Percentiles rank a stretch among this genome's conserved stretches.
These are phyloP conservation scores for Hippopotamus amphibius DNA, from an alignment of 2,113 vertebrate species.

Conservation along the genomic window DNA sequence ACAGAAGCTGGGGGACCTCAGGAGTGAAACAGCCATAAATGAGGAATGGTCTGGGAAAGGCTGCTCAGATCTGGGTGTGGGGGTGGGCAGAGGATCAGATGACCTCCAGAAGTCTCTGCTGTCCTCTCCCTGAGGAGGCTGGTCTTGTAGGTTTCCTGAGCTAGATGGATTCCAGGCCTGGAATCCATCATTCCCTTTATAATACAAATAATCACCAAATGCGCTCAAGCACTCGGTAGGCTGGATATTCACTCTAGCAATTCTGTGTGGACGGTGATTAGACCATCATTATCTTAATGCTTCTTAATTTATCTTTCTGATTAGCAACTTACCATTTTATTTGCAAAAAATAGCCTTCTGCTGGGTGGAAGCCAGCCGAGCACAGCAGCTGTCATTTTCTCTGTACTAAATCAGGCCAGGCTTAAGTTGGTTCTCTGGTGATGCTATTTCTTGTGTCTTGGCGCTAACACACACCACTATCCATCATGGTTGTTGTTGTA, in stretches of 20 bases:
- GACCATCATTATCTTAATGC: conserved; percentile 85
- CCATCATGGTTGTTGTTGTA: conserved; percentile 41
- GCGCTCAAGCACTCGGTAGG: conserved; percentile 75
- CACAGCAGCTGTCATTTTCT: conserved; percentile 82
- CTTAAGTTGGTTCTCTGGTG: conserved; percentile 77
- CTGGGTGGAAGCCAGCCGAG: conserved; percentile 82
- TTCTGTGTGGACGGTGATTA: conserved; percentile 84
- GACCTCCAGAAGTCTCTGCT: conserved; percentile 73
- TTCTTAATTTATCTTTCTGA: conserved; percentile 86
- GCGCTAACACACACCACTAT: conserved; percentile 28
- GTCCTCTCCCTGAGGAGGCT: conserved; percentile 47
- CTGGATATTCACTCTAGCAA: conserved; percentile 80
- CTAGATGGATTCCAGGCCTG: conserved; percentile 74
- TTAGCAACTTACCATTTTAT: conserved; percentile 86
- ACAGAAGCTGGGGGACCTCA: not conserved
- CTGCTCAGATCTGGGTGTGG: not conserved
- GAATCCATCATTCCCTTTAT: conserved; percentile 75
- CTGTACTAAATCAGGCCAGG: conserved; percentile 81
- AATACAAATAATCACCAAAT: conserved; percentile 82
- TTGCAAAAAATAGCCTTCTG: conserved; percentile 85
- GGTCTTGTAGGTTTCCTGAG: conserved; percentile 72
- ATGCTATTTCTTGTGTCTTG: conserved; percentile 79
- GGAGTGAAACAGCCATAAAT: not conserved
- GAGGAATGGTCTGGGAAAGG: not conserved
- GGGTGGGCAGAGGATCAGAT: not conserved